These are phyloP conservation scores for Setophaga coronata DNA, from an alignment of 2,113 vertebrate species.

Conservation along the genomic window DNA sequence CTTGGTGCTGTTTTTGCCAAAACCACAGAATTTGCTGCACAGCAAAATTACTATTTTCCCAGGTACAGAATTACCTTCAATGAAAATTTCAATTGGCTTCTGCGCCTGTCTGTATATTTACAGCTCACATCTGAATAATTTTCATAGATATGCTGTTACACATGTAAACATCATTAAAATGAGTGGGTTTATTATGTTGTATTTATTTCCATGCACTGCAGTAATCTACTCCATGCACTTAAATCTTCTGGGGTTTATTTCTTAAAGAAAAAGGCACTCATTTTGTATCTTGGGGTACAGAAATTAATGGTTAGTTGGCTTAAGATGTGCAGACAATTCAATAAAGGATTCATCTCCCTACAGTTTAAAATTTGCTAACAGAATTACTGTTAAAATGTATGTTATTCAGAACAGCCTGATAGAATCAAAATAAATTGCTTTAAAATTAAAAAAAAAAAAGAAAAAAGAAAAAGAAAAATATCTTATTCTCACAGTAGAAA, in stretches of 20 bases:
- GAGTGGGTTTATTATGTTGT: not conserved
- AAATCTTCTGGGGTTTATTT: not conserved
- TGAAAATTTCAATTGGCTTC: not conserved
- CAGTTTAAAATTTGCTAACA: not conserved
- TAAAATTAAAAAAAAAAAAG: not conserved
- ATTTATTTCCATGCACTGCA: not conserved
- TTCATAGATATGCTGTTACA: not conserved
- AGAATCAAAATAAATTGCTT: not conserved
- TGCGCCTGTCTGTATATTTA: not conserved
- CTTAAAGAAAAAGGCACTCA: not conserved
- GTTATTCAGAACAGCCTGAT: not conserved
- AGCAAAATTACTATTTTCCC: constrained; percentile 14
- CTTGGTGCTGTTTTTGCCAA: not conserved
- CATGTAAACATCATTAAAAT: constrained; percentile 29
- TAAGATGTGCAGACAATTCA: not conserved
- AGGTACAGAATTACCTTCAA: not conserved
- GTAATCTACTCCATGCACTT: not conserved
- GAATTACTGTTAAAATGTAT: not conserved
- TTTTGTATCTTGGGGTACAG: not conserved
- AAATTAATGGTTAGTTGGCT: not conserved
- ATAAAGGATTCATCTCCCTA: not conserved
- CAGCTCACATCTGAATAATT: not conserved
- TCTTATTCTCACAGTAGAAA: not conserved
- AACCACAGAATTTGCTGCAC: not conserved
- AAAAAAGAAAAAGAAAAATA: not conserved